phyloP scores from a whole-genome alignment of 2,113 vertebrate species.

The Anguilla japonica region DNA sequence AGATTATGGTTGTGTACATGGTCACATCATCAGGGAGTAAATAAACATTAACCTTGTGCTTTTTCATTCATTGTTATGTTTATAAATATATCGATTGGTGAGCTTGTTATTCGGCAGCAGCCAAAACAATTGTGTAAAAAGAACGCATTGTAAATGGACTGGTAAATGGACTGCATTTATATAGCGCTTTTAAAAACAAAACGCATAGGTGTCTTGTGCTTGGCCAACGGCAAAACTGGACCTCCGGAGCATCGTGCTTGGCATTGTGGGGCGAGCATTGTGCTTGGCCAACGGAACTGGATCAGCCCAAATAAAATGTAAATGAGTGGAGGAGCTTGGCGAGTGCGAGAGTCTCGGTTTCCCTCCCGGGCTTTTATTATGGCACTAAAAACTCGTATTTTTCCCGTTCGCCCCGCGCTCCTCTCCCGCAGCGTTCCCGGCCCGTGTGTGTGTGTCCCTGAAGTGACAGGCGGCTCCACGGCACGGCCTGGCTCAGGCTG shows the following conservation, averaged over 20 bases:
- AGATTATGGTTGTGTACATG: neutral
- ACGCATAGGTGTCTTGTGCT: no score
- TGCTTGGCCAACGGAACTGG: neutral
- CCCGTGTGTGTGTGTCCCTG: constrained; percentile 46
- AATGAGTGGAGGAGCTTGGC: neutral
- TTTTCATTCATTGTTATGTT: neutral
- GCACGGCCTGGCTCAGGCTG: constrained; percentile 41
- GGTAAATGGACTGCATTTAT: no score
- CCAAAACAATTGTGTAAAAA: neutral
- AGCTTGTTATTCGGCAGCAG: neutral
- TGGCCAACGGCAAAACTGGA: no score
- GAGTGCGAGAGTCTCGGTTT: neutral
- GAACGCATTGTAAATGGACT: neutral
- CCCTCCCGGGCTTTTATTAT: neutral
- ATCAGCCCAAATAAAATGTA: neutral
- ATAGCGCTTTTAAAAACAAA: no score
- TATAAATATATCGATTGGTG: neutral
- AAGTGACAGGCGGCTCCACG: constrained; percentile 39
- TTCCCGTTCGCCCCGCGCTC: neutral
- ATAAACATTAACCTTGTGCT: neutral
- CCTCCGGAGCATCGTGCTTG: no score
- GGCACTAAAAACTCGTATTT: neutral
- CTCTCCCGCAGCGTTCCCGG: neutral
- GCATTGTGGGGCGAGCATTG: no score
- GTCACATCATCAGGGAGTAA: neutral